These are phyloP conservation scores for Misgurnus anguillicaudatus DNA, from an alignment of 2,113 vertebrate species.

Conservation along the genomic window DNA sequence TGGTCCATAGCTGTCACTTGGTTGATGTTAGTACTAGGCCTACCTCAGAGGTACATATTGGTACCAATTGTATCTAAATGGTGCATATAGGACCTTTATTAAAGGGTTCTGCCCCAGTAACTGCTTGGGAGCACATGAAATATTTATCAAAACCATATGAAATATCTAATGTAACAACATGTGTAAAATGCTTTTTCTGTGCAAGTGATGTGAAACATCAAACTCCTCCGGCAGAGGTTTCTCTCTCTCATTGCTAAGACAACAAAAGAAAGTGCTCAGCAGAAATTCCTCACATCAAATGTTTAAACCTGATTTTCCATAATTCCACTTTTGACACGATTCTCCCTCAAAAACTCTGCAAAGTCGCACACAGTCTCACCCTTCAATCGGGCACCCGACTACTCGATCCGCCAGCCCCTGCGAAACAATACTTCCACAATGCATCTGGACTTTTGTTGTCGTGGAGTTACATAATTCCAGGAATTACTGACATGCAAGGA, in stretches of 20 bases:
- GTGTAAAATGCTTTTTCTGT: too few species aligned
- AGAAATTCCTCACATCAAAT: slow-evolving; percentile 8
- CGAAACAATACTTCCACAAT: slow-evolving; percentile 76
- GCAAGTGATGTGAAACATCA: background rate
- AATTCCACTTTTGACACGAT: slow-evolving; percentile 11
- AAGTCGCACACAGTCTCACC: background rate
- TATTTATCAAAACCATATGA: too few species aligned
- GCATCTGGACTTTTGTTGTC: slow-evolving; percentile 67
- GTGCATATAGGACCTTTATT: too few species aligned
- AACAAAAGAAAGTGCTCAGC: slow-evolving; percentile 7
- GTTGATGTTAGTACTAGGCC: too few species aligned
- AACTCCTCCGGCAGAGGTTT: background rate
- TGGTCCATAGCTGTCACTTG: too few species aligned
- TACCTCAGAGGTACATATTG: too few species aligned
- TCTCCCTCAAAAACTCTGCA: slow-evolving; percentile 18
- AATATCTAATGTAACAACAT: too few species aligned
- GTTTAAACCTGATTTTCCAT: slow-evolving; percentile 14
- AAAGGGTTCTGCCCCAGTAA: too few species aligned
- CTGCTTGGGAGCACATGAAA: too few species aligned
- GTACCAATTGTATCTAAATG: too few species aligned
- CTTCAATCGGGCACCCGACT: slow-evolving; percentile 45
- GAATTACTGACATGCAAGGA: slow-evolving; percentile 74
- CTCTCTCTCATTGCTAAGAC: background rate
- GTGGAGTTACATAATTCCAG: slow-evolving; percentile 75
- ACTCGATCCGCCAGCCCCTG: slow-evolving; percentile 65